Evolutionary conservation across 2,888 invertebrate species (phyloP).

Genomic region (Drosophila melanocephala): DNA sequence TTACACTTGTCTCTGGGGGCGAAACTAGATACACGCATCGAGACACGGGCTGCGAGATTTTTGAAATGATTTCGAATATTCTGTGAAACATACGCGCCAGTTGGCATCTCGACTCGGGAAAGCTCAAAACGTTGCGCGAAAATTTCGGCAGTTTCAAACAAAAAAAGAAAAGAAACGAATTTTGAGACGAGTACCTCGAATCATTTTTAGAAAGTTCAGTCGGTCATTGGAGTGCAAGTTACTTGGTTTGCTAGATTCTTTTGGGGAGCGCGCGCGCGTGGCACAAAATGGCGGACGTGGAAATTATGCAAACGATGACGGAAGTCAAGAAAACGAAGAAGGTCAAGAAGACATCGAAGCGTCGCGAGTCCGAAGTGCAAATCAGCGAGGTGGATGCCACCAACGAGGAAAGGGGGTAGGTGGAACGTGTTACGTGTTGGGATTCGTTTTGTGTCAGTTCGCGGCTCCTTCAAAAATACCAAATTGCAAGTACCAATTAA

Average conservation of each 20-base stretch:
- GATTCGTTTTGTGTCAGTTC: conserved; percentile 65
- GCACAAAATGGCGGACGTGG: conserved; percentile 94
- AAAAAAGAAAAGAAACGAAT: conserved; percentile 15
- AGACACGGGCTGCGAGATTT: conserved; percentile 27
- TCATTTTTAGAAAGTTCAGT: conserved; percentile 80
- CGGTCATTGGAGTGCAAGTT: conserved; percentile 80
- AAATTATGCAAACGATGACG: conserved; percentile 93
- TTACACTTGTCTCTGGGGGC: conserved; percentile 77
- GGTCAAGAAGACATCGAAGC: conserved; percentile 94
- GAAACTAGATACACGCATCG: conserved; percentile 76
- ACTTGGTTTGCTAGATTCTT: conserved; percentile 1
- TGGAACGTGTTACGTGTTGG: conserved; percentile 87
- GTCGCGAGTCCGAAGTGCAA: conserved; percentile 93
- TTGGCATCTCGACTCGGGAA: conserved; percentile 85
- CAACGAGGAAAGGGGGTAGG: conserved; percentile 92
- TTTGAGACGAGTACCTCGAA: conserved; percentile 38
- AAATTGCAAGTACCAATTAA: neutral
- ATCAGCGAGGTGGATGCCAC: conserved; percentile 92
- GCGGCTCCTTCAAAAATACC: conserved; percentile 17
- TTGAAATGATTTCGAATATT: conserved; percentile 70
- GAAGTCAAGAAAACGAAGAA: conserved; percentile 95
- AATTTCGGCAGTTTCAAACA: conserved; percentile 29
- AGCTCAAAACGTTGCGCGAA: conserved; percentile 78
- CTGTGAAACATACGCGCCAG: conserved; percentile 73
- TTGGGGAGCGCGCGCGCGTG: conserved; percentile 7